Evolutionary conservation across 2,113 vertebrate genomes (phyloP).

Genomic region (Heliornis fulica): DNA sequence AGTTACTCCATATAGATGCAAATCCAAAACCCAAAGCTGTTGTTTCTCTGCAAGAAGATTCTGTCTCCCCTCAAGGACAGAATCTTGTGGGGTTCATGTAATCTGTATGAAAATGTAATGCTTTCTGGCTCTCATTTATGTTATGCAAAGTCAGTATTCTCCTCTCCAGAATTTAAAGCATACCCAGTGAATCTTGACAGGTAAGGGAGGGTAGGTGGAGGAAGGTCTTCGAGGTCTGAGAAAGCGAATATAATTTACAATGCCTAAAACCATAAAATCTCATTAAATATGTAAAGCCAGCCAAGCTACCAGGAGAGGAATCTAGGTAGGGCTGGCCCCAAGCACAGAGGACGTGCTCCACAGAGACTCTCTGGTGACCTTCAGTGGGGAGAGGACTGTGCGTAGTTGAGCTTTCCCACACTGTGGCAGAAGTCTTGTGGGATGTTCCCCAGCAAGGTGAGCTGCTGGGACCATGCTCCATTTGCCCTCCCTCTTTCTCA

Average conservation of each 20-base stretch:
- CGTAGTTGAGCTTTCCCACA: not conserved
- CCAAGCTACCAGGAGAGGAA: not conserved
- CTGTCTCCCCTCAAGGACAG: constrained; percentile 34
- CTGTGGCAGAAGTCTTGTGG: not conserved
- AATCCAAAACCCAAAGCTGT: not conserved
- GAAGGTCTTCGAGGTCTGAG: constrained; percentile 55
- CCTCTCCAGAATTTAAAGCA: constrained; percentile 67
- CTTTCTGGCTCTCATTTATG: constrained; percentile 12
- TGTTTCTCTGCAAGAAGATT: not conserved
- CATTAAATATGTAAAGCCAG: constrained; percentile 60
- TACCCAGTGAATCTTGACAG: constrained; percentile 72
- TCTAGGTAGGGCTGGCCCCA: constrained; percentile 9
- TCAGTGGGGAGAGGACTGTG: not conserved
- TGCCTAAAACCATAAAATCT: constrained; percentile 45
- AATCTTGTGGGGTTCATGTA: constrained; percentile 22
- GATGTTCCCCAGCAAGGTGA: not conserved
- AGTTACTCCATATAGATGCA: not conserved
- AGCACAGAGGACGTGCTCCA: not conserved
- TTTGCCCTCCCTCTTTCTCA: not conserved
- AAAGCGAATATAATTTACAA: constrained; percentile 69
- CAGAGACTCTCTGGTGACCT: constrained; percentile 16
- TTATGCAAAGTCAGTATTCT: constrained; percentile 62
- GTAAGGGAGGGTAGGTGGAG: constrained; percentile 60
- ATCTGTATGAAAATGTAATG: constrained; percentile 19
- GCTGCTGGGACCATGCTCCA: not conserved